Percentiles rank a stretch among this genome's conserved stretches.
phyloP scores from a whole-genome alignment of 2,113 vertebrate species.

The Syrmaticus mikado region DNA sequence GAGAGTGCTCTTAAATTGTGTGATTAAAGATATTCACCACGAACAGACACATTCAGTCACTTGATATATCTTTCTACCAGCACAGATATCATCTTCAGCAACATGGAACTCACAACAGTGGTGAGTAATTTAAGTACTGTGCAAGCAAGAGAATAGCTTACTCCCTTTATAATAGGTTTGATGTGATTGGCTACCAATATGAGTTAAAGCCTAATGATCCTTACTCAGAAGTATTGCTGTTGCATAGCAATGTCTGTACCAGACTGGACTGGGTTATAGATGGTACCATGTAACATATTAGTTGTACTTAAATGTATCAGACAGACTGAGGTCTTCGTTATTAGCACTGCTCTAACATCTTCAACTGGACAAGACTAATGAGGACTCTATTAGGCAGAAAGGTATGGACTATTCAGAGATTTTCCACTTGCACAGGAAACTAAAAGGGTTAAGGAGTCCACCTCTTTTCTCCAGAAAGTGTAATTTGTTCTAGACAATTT shows the following conservation, averaged over 20 bases:
- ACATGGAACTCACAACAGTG: neutral
- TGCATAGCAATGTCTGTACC: neutral
- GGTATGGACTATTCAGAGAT: neutral
- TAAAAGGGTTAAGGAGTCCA: conserved; percentile 22
- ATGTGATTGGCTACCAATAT: fast-evolving
- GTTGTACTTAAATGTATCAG: neutral
- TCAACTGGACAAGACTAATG: neutral
- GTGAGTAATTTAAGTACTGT: fast-evolving
- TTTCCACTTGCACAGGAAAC: neutral
- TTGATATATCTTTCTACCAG: neutral
- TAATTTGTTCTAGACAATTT: conserved; percentile 25
- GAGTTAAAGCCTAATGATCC: neutral
- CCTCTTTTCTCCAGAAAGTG: neutral
- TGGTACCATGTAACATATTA: neutral
- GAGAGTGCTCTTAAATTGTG: neutral
- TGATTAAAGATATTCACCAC: neutral
- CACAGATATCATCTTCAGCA: neutral
- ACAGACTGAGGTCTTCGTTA: fast-evolving
- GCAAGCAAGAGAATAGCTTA: neutral
- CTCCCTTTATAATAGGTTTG: neutral
- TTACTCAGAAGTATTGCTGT: neutral
- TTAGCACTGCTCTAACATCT: neutral
- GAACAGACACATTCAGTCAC: neutral
- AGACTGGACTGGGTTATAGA: neutral
- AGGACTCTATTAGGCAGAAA: neutral